phyloP scores from a whole-genome alignment of 2,113 vertebrate species.

The Mesocricetus auratus region DNA sequence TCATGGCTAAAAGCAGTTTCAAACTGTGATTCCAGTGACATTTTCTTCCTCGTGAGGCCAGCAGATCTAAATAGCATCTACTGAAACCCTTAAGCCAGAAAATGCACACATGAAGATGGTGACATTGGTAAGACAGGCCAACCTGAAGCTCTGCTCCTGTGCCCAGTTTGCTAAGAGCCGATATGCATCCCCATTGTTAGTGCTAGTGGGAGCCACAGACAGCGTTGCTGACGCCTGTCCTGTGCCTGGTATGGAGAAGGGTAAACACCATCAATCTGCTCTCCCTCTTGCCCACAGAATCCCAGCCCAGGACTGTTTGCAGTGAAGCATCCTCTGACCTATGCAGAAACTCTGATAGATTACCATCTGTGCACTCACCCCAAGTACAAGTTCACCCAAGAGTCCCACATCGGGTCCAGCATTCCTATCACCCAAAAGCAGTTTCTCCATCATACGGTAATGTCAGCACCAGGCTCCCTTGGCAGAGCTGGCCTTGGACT shows the following conservation, averaged over 20 bases:
- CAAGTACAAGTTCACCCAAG: constrained; percentile 86
- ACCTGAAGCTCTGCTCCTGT: neutral
- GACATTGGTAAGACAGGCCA: neutral
- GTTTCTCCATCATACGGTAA: constrained; percentile 89
- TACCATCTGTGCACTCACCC: constrained; percentile 93
- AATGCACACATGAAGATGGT: neutral
- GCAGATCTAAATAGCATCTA: neutral
- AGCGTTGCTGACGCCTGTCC: neutral
- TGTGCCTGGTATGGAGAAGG: neutral
- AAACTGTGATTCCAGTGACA: neutral
- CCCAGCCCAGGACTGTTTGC: constrained; percentile 91
- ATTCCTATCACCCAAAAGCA: constrained; percentile 87
- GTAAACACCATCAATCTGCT: constrained; percentile 18
- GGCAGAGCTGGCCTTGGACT: neutral
- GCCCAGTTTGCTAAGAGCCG: neutral
- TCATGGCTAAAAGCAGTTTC: constrained; percentile 42
- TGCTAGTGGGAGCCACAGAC: neutral
- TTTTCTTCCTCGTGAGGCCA: neutral
- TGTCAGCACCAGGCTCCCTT: neutral
- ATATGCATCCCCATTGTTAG: neutral
- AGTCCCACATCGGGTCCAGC: constrained; percentile 75
- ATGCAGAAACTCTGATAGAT: constrained; percentile 90
- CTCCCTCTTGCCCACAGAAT: constrained; percentile 87
- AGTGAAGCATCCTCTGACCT: constrained; percentile 87
- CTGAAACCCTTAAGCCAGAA: constrained; percentile 5